phyloP scores from a whole-genome alignment of 2,113 vertebrate genomes.

The Sapayoa aenigma region DNA sequence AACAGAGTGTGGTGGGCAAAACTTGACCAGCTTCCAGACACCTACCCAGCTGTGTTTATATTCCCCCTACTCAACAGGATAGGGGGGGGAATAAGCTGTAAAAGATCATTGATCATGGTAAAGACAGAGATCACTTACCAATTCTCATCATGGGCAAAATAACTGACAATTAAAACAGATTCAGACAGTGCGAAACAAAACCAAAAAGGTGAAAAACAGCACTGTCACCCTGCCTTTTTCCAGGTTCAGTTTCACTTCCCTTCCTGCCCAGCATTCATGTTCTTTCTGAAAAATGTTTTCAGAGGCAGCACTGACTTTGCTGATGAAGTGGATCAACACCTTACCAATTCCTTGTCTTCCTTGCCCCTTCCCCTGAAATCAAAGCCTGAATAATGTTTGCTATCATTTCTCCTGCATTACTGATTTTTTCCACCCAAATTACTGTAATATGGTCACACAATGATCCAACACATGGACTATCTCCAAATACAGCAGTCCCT shows the following conservation, averaged over 20 bases:
- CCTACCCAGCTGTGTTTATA: rapidly evolving
- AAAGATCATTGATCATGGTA: background rate
- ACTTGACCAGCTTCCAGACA: background rate
- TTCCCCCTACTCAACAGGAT: background rate
- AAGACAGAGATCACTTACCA: background rate
- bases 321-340: background rate
- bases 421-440: background rate
- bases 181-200: background rate
- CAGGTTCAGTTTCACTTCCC: background rate
- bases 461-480: background rate
- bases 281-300: background rate
- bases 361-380: background rate
- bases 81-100: background rate
- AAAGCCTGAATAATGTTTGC: background rate
- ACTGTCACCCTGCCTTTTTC: too few relatives aligned
- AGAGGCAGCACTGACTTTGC: background rate
- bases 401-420: background rate
- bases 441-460: background rate
- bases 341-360: background rate
- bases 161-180: background rate
- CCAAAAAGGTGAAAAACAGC: background rate
- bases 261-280: too few relatives aligned
- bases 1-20: background rate
- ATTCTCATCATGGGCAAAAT: background rate
- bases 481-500: background rate